Percentiles rank a stretch among this genome's conserved stretches.
phyloP scores from a whole-genome alignment of 2,113 vertebrate species.

The Etheostoma cragini region DNA sequence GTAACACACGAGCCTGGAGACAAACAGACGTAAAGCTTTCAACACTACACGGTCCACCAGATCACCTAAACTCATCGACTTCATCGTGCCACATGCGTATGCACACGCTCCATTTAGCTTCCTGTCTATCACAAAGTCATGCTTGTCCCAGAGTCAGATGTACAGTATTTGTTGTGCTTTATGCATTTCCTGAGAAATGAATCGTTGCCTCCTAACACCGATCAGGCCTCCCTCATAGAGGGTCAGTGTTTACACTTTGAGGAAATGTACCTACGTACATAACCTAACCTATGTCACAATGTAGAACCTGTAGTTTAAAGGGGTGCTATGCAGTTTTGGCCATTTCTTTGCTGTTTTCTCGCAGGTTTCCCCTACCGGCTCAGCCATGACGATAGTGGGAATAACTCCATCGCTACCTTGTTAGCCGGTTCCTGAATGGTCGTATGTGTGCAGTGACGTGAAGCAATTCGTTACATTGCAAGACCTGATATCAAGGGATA shows the following conservation, averaged over 20 bases:
- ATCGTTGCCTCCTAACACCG: neutral
- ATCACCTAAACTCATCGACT: constrained; percentile 9
- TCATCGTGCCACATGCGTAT: neutral
- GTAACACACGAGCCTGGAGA: constrained; percentile 17
- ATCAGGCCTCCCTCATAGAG: constrained; percentile 5
- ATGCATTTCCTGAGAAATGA: constrained; percentile 23
- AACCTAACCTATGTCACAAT: neutral
- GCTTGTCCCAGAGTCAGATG: neutral
- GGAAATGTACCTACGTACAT: constrained; percentile 29
- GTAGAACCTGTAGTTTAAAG: constrained; percentile 16
- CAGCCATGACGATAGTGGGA: too few relatives aligned
- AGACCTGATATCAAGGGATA: too few relatives aligned
- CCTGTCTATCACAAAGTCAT: constrained; percentile 2
- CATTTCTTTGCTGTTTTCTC: too few relatives aligned
- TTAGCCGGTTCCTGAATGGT: too few relatives aligned
- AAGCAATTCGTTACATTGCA: too few relatives aligned
- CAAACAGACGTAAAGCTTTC: neutral
- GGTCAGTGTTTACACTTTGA: constrained; percentile 27
- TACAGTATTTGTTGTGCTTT: constrained; percentile 1
- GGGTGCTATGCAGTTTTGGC: too few relatives aligned
- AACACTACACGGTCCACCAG: neutral
- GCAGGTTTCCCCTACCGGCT: too few relatives aligned
- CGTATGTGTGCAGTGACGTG: too few relatives aligned
- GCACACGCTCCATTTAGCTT: constrained; percentile 1
- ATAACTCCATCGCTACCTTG: too few relatives aligned